phyloP scores from a whole-genome alignment of 2,113 vertebrate species.

The Clinocottus analis region DNA sequence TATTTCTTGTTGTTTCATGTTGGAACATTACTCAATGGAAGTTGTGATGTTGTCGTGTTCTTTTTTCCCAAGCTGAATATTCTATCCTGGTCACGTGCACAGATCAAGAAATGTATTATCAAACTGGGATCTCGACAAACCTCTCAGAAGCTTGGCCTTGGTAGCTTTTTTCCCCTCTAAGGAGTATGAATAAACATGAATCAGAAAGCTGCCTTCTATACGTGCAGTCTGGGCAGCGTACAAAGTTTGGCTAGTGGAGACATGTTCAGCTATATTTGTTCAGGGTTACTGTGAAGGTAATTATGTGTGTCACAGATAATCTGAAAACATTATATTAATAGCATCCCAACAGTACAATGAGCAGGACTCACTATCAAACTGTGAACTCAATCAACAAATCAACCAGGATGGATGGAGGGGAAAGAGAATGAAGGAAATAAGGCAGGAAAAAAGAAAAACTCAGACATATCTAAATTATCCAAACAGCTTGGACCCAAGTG shows the following conservation, averaged over 20 bases:
- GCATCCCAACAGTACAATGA: not conserved
- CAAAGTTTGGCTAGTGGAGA: not conserved
- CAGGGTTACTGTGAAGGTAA: constrained; percentile 25
- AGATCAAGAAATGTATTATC: not conserved
- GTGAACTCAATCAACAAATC: constrained; percentile 19
- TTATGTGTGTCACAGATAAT: constrained; percentile 34
- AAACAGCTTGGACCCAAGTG: constrained; percentile 21
- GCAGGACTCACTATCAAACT: not conserved
- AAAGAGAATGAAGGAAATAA: not conserved
- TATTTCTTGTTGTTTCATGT: not conserved
- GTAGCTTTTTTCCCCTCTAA: not conserved
- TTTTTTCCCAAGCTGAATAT: not conserved
- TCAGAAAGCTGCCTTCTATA: constrained; percentile 3
- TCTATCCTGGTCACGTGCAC: not conserved
- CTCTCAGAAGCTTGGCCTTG: not conserved
- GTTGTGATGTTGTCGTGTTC: not conserved
- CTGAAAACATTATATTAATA: constrained; percentile 15
- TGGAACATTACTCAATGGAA: not conserved
- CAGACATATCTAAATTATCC: constrained; percentile 20
- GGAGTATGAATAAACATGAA: not conserved
- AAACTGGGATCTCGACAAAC: not conserved
- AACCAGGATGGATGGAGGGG: not conserved
- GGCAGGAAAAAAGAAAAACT: not conserved
- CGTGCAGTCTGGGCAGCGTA: not conserved
- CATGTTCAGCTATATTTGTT: constrained; percentile 19